These are phyloP conservation scores for Hirtodrosophila duncani DNA, from an alignment of 2,888 invertebrate genomes.

Conservation along the genomic window DNA sequence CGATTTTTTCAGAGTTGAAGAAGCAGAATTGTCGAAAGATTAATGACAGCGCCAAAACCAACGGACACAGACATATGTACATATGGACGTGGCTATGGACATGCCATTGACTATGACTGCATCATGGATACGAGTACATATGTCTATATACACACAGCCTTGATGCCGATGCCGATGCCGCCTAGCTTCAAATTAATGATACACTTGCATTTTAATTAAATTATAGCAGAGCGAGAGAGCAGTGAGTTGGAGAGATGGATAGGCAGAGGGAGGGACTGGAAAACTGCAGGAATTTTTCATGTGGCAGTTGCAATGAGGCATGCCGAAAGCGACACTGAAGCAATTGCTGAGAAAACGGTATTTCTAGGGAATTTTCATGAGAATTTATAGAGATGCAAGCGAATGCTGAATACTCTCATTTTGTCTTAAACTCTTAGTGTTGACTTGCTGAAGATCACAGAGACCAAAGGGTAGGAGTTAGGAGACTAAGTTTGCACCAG, in stretches of 20 bases:
- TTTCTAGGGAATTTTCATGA: background rate
- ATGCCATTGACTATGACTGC: slow-evolving; percentile 16
- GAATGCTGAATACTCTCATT: too few relatives aligned
- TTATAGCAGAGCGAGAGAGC: slow-evolving; percentile 25
- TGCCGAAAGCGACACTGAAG: slow-evolving; percentile 8
- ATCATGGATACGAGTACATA: slow-evolving; percentile 16
- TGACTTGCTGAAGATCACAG: too few relatives aligned
- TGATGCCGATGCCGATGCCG: too few relatives aligned
- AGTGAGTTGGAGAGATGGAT: background rate
- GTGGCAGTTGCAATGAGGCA: slow-evolving; percentile 23
- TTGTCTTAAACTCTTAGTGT: too few relatives aligned
- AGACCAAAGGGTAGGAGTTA: too few relatives aligned
- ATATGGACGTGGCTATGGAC: slow-evolving; percentile 23
- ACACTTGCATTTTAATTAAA: slow-evolving; percentile 70
- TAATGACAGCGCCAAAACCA: slow-evolving; percentile 56
- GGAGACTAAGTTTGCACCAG: too few relatives aligned
- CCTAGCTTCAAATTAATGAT: slow-evolving; percentile 57
- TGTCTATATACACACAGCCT: slow-evolving; percentile 20
- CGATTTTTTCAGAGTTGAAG: slow-evolving; percentile 27
- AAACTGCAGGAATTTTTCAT: slow-evolving; percentile 24
- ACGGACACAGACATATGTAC: slow-evolving; percentile 41
- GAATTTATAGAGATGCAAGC: slow-evolving; percentile 1
- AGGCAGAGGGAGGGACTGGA: background rate
- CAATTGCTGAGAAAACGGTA: background rate
- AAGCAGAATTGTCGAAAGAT: slow-evolving; percentile 54